Evolutionary conservation across 2,797 vertebrate genomes (phyloP).

Genomic region (Mus spretus): DNA sequence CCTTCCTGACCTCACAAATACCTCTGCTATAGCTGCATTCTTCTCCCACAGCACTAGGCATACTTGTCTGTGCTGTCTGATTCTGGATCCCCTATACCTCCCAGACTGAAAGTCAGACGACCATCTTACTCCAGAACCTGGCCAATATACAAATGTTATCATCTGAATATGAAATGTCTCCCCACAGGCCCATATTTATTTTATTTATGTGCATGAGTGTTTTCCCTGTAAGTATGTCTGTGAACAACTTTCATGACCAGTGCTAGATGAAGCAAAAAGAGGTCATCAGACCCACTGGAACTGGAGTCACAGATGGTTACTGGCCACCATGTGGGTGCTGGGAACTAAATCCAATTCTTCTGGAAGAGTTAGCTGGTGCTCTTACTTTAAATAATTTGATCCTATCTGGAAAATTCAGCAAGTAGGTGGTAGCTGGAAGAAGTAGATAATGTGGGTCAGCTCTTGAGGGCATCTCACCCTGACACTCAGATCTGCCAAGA

Average conservation of each 20-base stretch:
- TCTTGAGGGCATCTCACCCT: not conserved
- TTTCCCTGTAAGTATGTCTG: not conserved
- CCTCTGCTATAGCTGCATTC: rapidly evolving
- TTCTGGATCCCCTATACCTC: too few species aligned
- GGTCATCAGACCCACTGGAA: not conserved
- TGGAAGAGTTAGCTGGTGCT: not conserved
- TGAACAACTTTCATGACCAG: not conserved
- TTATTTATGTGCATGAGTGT: not conserved
- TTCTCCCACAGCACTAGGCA: not conserved
- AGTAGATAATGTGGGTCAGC: not conserved
- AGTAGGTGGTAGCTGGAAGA: not conserved
- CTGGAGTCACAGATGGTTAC: not conserved
- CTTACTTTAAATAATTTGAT: not conserved
- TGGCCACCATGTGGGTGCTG: not conserved
- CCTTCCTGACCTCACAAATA: not conserved
- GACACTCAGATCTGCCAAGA: not conserved
- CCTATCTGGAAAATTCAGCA: not conserved
- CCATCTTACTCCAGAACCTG: not conserved
- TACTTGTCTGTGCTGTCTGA: not conserved
- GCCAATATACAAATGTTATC: not conserved
- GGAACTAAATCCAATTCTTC: not conserved
- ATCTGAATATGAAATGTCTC: not conserved
- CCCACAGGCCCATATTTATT: not conserved
- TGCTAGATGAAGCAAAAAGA: not conserved
- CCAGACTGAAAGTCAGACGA: not conserved